Base-by-base conservation (phyloP, 2,888 invertebrate species). In the Melanostoma mellinum region DNA sequence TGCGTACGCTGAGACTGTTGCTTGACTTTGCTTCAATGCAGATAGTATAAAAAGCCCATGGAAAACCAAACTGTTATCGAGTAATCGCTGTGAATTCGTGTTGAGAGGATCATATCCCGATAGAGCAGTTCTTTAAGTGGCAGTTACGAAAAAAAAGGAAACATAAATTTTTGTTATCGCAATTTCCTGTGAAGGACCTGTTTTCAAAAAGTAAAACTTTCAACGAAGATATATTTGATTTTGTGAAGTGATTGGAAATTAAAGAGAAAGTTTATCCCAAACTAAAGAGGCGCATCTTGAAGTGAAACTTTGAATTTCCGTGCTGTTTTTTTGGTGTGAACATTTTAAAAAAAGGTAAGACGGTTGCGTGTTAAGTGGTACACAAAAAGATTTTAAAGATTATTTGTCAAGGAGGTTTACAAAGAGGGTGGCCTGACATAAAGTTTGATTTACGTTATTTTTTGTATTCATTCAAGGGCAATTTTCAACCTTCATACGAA, bases 21-120 rank as follows among this genome's bases (percentile, higher is more conserved):
- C 20, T 20, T 20, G 20, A 53, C 44, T 56, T 73, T 52, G 50
- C 61, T 56, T 65, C 65, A 63, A 71, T 84, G 73, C 74, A 74
- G 74, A 85, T 85, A 75, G 75, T 85, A 85, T 85, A 85, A 80
- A 85, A 85, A 76, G 84, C 68, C 53, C 52, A 32, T 75, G 61
- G 71, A 69, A 72, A 44, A 48, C 20, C 50, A 42, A 68, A 67
- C 53, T 75, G 56, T 32, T 56, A 72, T 85, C 78, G 72, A 85
- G 84, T 85, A 65, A 85, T 75, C 72, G 75, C 56, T 80, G 67
- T 56, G 67, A 72, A 65, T 80, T 85, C 84, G 75, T 63, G 61
- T 60, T 68, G 75, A 85, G 60, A 72, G 50, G 80, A 84, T 79
- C 84, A 71, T 60, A 74, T 60, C 68, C 9, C 50, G 68, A 63